These are phyloP conservation scores for Caiman crocodilus DNA, from an alignment of 2,797 vertebrate species.

Conservation along the genomic window DNA sequence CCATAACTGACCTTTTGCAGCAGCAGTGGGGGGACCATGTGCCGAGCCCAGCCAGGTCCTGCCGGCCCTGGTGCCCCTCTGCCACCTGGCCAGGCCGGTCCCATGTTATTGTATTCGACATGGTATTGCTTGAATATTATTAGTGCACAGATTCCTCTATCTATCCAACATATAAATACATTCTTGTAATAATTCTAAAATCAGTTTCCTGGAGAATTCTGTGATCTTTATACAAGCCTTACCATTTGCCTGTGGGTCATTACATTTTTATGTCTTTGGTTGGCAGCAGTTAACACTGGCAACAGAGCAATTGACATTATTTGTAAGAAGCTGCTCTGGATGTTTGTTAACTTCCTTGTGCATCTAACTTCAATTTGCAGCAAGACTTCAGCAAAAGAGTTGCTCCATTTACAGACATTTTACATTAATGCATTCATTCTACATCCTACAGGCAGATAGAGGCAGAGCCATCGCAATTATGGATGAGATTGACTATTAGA, in stretches of 20 bases:
- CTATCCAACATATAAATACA: not conserved
- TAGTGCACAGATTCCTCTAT: not conserved
- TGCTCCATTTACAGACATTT: conserved; percentile 23
- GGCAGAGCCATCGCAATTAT: conserved; percentile 24
- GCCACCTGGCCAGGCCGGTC: too few relatives aligned
- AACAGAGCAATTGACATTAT: not conserved
- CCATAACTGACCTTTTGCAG: too few relatives aligned
- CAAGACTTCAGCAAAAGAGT: not conserved
- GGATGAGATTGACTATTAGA: conserved; percentile 33
- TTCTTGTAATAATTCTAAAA: not conserved
- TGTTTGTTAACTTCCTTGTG: not conserved
- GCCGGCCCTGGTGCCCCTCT: too few relatives aligned
- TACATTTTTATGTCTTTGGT: not conserved
- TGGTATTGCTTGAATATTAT: not conserved
- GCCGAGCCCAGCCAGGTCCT: too few relatives aligned
- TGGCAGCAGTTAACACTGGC: not conserved
- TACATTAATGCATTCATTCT: conserved; percentile 8
- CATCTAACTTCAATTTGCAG: not conserved
- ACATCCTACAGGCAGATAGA: conserved; percentile 19
- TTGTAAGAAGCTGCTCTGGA: not conserved
- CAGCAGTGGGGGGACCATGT: too few relatives aligned
- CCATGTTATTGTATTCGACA: not conserved
- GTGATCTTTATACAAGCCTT: not conserved
- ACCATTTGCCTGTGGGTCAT: not conserved
- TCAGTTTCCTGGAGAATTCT: not conserved